Base-by-base conservation (phyloP, 2,888 invertebrate species). In the Acanthacorydalis orientalis region DNA sequence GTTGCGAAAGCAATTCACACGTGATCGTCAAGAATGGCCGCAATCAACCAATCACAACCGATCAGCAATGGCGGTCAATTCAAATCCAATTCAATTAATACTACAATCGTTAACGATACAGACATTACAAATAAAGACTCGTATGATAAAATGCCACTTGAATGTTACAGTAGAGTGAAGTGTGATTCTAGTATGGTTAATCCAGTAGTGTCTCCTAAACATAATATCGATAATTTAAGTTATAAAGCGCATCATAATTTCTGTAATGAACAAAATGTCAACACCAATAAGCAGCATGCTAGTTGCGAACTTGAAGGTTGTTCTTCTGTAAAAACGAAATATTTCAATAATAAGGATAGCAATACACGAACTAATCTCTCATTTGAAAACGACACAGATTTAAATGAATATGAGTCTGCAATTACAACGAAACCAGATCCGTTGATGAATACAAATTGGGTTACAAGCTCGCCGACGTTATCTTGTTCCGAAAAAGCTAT, bases 11-110 rank as follows among this genome's bases (percentile, higher is more conserved):
- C 65, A 66, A 53, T 67, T 67, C 56, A 55, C 59, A 54, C 62
- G 68, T 57, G 68, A 68, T 54, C 59, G 68, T 50, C 61, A 62
- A 58, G 68, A 68, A 66, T 68, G 68, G 68, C 53, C 59, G 55
- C 23, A 42, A 42, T 16, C 42, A 23, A 23, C 23, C 23, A 15
- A 12, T 15, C 14, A 7, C 39, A 15, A 15, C 39, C 39, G 39
- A 12, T 15, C 14, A 38, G 39, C 23, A 46, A 46, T 40, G 41
- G 31, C 41, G 12, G 10, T 10, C 32, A 40, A 46, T 46, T 40
- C 16, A 40, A 46, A 39, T 23, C 3, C 23, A 23, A 23, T 6
- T 2, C 6, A 2, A 6, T 23, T 23, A 23, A 23, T 23, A 39
- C 31, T 32, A 33, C 46, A 23, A 16, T 12, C 33, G 23, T 37